Conservation (phyloP, 2,888 invertebrate genomes). For the Apamea monoglypha region DNA sequence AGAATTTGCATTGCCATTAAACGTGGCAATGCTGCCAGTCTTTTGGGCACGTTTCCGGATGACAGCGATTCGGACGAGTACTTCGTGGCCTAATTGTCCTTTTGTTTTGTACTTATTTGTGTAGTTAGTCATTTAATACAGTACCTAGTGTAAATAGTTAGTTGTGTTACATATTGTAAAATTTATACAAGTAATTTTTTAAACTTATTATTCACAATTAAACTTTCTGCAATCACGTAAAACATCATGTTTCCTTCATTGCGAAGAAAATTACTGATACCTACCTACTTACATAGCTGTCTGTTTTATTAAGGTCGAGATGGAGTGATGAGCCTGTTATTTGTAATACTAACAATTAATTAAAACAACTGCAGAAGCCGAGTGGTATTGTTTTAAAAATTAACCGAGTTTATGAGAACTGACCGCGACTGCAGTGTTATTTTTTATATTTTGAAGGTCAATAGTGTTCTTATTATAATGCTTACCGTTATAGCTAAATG, state of each 20-base stretch:
- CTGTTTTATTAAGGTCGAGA: constrained; percentile 16
- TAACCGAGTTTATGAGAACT: constrained; percentile 47
- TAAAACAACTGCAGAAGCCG: constrained; percentile 9
- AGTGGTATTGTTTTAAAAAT: constrained; percentile 36
- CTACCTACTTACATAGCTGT: background rate
- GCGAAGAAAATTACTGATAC: background rate
- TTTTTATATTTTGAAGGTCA: constrained; percentile 68
- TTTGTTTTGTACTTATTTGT: background rate
- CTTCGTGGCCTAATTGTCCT: background rate
- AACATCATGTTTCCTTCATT: background rate
- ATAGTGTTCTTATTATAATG: constrained; percentile 60
- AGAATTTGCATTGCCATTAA: background rate
- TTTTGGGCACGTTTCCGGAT: background rate
- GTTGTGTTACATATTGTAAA: background rate
- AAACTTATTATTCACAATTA: background rate
- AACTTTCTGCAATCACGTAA: background rate
- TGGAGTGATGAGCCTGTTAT: constrained; percentile 12
- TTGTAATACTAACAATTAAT: constrained; percentile 34
- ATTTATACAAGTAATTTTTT: background rate
- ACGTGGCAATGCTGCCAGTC: background rate
- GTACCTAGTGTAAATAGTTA: background rate
- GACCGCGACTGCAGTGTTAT: constrained; percentile 57
- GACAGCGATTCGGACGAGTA: background rate
- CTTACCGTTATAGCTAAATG: constrained; percentile 58
- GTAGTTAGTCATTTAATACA: background rate